Percentiles rank a stretch among this genome's conserved stretches.
Evolutionary conservation across 2,113 vertebrate genomes (phyloP).

Genomic region (Arenaria interpres): DNA sequence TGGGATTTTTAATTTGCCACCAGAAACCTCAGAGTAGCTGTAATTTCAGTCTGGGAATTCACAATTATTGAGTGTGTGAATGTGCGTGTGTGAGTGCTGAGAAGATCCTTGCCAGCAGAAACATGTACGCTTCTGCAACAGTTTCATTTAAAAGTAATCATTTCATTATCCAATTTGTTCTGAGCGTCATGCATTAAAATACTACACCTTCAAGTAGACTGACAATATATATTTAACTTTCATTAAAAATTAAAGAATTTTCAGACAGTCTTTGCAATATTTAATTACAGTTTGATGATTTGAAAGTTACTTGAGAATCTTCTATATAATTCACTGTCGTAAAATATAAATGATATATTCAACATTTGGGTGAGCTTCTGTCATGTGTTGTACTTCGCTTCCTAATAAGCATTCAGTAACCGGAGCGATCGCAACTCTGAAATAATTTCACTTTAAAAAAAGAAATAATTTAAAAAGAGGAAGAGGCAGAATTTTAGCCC

Average conservation of each 20-base stretch:
- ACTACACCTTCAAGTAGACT: conserved; percentile 62
- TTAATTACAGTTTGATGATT: conserved; percentile 72
- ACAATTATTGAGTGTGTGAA: conserved; percentile 29
- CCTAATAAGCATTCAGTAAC: conserved; percentile 45
- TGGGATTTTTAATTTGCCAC: conserved; percentile 55
- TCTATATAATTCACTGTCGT: conserved; percentile 64
- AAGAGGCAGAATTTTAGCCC: neutral
- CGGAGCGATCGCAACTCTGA: neutral
- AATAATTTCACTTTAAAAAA: conserved; percentile 38
- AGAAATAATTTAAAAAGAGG: conserved; percentile 23
- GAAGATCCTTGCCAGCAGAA: conserved; percentile 46
- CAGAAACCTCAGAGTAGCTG: conserved; percentile 59
- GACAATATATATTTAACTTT: conserved; percentile 67
- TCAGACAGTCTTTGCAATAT: conserved; percentile 65
- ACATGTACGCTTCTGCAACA: conserved; percentile 40
- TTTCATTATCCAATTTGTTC: conserved; percentile 70
- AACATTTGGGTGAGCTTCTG: conserved; percentile 54
- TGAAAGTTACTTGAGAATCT: conserved; percentile 64
- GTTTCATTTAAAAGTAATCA: conserved; percentile 64
- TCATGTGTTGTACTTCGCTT: conserved; percentile 21
- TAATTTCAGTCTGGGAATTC: conserved; percentile 58
- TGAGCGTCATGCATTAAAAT: conserved; percentile 54
- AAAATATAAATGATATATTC: conserved; percentile 66
- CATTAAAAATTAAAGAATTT: conserved; percentile 70
- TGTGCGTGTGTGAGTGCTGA: neutral